A percentile compares a stretch with the other conserved stretches of the same genome.
phyloP scores from a whole-genome alignment of 1,140 invertebrate species.

The Eciton burchellii region DNA sequence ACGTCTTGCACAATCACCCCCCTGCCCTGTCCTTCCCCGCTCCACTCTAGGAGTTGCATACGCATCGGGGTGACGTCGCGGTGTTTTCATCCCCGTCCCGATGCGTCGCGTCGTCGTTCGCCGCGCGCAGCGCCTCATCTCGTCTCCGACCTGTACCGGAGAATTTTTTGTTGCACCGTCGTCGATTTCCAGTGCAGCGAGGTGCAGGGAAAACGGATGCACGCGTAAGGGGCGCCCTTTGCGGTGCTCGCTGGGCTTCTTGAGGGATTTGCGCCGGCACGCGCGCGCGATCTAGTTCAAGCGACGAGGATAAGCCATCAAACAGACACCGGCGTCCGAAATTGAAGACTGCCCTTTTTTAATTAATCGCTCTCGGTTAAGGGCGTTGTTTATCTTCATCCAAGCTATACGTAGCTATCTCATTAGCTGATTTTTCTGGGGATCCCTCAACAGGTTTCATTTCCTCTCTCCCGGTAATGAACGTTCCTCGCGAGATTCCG shows the following conservation, averaged over 20 bases:
- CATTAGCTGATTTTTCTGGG: neutral
- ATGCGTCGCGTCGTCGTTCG: conserved; percentile 1
- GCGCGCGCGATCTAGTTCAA: neutral
- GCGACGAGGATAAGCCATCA: neutral
- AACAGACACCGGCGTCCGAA: conserved; percentile 5
- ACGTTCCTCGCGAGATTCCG: neutral
- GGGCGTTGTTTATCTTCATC: neutral
- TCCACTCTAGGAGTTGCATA: too few species aligned
- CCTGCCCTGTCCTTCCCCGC: too few species aligned
- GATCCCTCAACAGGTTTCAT: neutral
- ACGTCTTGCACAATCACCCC: conserved; percentile 28
- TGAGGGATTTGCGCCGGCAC: neutral
- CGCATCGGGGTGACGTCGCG: conserved; percentile 35
- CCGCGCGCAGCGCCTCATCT: neutral
- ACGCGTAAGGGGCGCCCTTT: too few species aligned
- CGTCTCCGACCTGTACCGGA: neutral
- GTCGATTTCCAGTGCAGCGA: conserved; percentile 1
- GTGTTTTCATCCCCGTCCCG: conserved; percentile 26
- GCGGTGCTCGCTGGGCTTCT: neutral
- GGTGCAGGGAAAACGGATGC: too few species aligned
- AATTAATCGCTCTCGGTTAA: too few species aligned
- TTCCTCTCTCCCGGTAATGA: neutral
- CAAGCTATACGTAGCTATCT: neutral
- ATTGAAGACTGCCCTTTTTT: neutral
- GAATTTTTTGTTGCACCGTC: conserved; percentile 18